A percentile compares a stretch with the other conserved stretches of the same genome.
Evolutionary conservation across 2,113 vertebrate genomes (phyloP).

Genomic region (Cynoglossus semilaevis): DNA sequence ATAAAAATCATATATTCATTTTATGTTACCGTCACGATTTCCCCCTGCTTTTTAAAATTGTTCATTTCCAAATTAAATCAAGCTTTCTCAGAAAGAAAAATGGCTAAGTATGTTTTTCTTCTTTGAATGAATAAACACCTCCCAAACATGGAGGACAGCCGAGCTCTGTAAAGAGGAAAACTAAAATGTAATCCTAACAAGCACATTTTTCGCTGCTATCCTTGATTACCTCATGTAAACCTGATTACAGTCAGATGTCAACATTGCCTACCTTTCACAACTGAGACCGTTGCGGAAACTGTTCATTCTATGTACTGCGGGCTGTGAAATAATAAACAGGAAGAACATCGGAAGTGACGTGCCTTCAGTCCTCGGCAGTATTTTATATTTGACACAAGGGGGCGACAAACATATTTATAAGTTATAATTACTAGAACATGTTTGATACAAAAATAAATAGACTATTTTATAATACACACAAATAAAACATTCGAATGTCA

Average conservation of each 20-base stretch:
- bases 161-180: no score
- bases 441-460: no score
- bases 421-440: no score
- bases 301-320: slow-evolving; percentile 25
- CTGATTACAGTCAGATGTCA: not conserved
- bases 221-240: not conserved
- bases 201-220: not conserved
- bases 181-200: not conserved
- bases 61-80: no score
- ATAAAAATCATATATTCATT: no score
- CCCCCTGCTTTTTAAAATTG: no score
- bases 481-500: no score
- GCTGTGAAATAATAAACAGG: slow-evolving; percentile 46
- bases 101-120: not conserved
- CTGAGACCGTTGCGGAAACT: not conserved
- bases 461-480: no score
- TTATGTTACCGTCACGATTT: no score
- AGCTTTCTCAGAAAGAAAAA: no score
- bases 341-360: slow-evolving; percentile 51
- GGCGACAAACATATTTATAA: no score
- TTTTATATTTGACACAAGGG: not conserved
- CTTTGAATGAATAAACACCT: not conserved
- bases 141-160: no score
- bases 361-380: not conserved
- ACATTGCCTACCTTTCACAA: slow-evolving; percentile 29